Base-by-base conservation (phyloP, 2,113 vertebrate genomes). In the Eonycteris spelaea region DNA sequence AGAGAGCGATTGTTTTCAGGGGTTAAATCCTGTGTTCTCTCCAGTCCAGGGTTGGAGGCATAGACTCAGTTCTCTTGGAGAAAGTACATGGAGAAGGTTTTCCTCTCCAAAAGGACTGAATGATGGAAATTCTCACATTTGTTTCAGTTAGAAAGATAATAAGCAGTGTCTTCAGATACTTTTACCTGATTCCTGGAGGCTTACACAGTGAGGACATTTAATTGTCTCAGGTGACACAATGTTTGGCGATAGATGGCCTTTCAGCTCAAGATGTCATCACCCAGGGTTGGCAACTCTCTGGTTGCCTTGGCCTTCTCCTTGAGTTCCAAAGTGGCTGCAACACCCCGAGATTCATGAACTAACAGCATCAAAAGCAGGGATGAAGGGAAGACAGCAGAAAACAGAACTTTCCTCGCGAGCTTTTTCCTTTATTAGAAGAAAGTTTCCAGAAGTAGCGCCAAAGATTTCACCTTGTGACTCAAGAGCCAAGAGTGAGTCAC, bases 1-100 rank as follows among this genome's bases (percentile, higher is more conserved):
- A 80, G 30, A 71, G 28, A 63, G 1, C 75, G 75, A 96, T 96
- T 89, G 45, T 82, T 96, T 89, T 71, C 82, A 8, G 38, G 90
- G 77, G 38, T 89, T 55, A 74, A 35, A 78, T 11, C 10, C 35
- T 28, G 5, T 28, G 3, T 65, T 90, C 57, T 71, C 3, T 82
- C n/a, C 2, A 48, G 26, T 77, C 21, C n/a, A 61, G 19, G 38
- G 12, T 8, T 70, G 38, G n/a, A 92, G 45, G 8, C 9, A 0
- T 16, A 28, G 70, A 28, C 7, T 77, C 35, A 24, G 65, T 57
- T 43, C 33, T 93, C 28, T 68, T 45, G 51, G 45, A n/a, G 24
- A 48, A 40, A 28, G 16, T 30, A 28, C 33, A 21, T 4, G 51
- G 40, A 71, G 48, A 85, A 93, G 22, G 28, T 4, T 45, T 68